Conservation (phyloP, 2,797 vertebrate genomes). For the Xyrichtys novacula region DNA sequence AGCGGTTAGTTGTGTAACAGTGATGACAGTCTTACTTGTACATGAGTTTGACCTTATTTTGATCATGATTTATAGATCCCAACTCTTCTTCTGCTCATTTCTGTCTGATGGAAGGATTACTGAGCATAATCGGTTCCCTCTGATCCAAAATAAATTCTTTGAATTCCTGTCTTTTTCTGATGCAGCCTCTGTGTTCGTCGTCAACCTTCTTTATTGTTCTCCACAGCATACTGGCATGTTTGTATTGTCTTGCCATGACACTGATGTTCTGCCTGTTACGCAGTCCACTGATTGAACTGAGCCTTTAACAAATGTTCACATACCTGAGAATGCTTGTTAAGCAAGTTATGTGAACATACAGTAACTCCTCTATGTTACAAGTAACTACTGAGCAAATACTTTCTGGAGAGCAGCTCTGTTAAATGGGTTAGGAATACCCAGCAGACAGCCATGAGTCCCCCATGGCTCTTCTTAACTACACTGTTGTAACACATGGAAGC, state of each 20-base stretch:
- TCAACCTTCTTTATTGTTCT: conserved; percentile 6
- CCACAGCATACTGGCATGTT: not conserved
- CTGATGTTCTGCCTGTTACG: not conserved
- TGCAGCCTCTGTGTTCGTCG: conserved; percentile 1
- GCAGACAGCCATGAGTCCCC: not conserved
- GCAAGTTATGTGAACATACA: conserved; percentile 1
- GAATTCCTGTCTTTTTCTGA: not conserved
- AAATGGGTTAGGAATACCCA: conserved; percentile 15
- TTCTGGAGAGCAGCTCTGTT: not conserved
- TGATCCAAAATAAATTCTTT: conserved; percentile 11
- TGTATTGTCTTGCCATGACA: not conserved
- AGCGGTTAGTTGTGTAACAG: not conserved
- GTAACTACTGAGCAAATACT: not conserved
- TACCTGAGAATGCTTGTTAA: not conserved
- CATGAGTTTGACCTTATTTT: not conserved
- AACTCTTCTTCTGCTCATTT: not conserved
- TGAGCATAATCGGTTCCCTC: conserved; percentile 1
- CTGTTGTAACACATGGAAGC: not conserved
- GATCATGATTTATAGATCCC: not conserved
- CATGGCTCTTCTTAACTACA: conserved; percentile 8
- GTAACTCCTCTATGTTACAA: not conserved
- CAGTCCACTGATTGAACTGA: not conserved
- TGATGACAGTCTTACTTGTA: not conserved
- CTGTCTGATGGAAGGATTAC: conserved; percentile 4
- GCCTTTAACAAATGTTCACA: conserved; percentile 16